Percentiles rank a stretch among this genome's conserved stretches.
Evolutionary conservation across 2,113 vertebrate species (phyloP).

Genomic region (Oreamnos americanus): DNA sequence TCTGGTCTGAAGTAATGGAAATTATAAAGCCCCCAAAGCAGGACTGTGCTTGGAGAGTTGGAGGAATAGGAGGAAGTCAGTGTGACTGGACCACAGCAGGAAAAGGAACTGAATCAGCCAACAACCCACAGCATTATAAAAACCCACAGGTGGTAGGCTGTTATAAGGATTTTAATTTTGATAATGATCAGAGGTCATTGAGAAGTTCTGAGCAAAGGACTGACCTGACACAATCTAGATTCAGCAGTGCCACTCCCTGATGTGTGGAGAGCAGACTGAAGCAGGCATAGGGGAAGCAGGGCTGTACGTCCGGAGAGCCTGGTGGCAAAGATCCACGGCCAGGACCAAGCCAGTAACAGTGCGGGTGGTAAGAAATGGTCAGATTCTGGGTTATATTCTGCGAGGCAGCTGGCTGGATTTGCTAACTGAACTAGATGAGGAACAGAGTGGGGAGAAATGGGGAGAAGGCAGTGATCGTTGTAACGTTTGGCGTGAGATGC

Average conservation of each 20-base stretch:
- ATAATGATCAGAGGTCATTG: background rate
- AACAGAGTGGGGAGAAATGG: background rate
- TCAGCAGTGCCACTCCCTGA: background rate
- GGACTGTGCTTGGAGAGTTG: background rate
- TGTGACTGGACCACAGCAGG: background rate
- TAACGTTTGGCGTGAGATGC: background rate
- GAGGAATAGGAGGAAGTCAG: background rate
- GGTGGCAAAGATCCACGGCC: background rate
- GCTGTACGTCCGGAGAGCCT: accelerated
- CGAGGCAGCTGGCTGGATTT: background rate
- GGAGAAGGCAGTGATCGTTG: no score
- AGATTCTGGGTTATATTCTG: background rate
- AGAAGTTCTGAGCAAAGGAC: background rate
- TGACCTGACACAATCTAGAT: background rate
- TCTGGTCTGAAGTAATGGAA: background rate
- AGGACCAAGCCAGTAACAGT: background rate
- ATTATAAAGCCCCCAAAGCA: background rate
- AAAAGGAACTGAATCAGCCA: background rate
- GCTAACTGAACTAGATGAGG: background rate
- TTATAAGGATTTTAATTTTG: background rate
- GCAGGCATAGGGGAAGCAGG: no score
- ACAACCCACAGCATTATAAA: background rate
- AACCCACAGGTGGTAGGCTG: background rate
- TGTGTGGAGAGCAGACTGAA: background rate
- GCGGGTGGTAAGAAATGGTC: background rate